phyloP scores from a whole-genome alignment of 2,797 vertebrate genomes.

The Protosalanx chinensis region DNA sequence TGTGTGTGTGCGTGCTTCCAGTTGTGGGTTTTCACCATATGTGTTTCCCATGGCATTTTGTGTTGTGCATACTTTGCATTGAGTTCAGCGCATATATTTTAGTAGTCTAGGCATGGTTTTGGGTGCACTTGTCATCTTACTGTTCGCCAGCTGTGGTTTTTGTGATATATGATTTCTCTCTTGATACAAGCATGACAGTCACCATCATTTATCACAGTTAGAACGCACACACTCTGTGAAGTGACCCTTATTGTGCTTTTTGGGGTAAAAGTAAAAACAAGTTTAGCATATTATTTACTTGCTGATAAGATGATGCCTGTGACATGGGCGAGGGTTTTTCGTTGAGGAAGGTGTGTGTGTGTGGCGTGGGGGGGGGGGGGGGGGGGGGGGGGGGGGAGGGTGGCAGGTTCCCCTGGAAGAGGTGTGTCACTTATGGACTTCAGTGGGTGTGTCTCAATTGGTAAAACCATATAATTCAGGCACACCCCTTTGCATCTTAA shows the following conservation, averaged over 20 bases:
- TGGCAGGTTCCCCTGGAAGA: not conserved
- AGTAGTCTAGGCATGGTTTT: conserved; percentile 35
- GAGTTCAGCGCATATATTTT: conserved; percentile 8
- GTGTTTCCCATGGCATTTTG: conserved; percentile 8
- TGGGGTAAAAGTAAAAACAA: conserved; percentile 37
- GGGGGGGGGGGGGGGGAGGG: no score
- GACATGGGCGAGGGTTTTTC: not conserved
- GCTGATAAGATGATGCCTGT: not conserved
- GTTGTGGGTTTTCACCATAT: not conserved
- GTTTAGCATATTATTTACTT: conserved; percentile 13
- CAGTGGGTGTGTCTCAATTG: conserved; percentile 41
- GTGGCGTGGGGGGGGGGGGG: no score
- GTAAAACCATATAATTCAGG: conserved; percentile 48
- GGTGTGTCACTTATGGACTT: conserved; percentile 42
- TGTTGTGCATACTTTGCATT: conserved; percentile 33
- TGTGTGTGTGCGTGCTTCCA: conserved; percentile 20
- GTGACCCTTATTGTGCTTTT: conserved; percentile 30
- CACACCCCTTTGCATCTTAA: conserved; percentile 42
- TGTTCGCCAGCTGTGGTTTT: conserved; percentile 69
- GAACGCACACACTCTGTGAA: conserved; percentile 60
- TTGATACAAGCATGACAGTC: conserved; percentile 68
- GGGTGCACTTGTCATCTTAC: conserved; percentile 60
- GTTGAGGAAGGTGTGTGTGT: not conserved
- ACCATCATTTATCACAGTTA: conserved; percentile 73
- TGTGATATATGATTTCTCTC: conserved; percentile 65